phyloP scores from a whole-genome alignment of 2,888 invertebrate species.

The Cylindroiulus punctatus region DNA sequence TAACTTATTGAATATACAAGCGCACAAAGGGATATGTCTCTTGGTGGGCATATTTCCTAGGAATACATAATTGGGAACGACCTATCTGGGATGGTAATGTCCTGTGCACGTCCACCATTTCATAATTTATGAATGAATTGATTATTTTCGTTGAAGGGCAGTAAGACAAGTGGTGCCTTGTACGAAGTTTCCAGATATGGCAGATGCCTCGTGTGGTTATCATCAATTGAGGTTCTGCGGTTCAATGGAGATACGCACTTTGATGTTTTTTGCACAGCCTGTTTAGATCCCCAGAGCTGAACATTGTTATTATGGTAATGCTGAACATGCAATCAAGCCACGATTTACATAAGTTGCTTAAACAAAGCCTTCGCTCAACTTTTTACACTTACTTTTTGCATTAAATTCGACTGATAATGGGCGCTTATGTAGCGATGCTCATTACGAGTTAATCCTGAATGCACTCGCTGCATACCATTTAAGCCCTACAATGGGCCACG shows the following conservation, averaged over 20 bases:
- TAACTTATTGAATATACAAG: neutral
- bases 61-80: slow-evolving; percentile 8
- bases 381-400: neutral
- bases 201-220: neutral
- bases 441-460: neutral
- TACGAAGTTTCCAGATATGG: slow-evolving; percentile 6
- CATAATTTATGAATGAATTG: slow-evolving; percentile 39
- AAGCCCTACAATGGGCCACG: neutral
- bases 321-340: neutral
- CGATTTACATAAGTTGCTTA: slow-evolving; percentile 16
- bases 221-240: slow-evolving; percentile 14
- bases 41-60: neutral
- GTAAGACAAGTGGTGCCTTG: neutral
- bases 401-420: neutral
- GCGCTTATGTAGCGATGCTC: neutral
- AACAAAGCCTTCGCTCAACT: neutral
- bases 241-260: neutral
- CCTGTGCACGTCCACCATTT: neutral
- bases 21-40: neutral
- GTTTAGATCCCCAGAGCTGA: neutral
- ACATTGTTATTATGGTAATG: slow-evolving; percentile 28
- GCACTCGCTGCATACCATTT: neutral
- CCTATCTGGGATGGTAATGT: neutral
- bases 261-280: neutral
- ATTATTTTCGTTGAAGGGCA: slow-evolving; percentile 12